Percentiles rank a stretch among this genome's conserved stretches.
Conservation (phyloP, 2,888 invertebrate genomes). For the Mellilla xanthometata region DNA sequence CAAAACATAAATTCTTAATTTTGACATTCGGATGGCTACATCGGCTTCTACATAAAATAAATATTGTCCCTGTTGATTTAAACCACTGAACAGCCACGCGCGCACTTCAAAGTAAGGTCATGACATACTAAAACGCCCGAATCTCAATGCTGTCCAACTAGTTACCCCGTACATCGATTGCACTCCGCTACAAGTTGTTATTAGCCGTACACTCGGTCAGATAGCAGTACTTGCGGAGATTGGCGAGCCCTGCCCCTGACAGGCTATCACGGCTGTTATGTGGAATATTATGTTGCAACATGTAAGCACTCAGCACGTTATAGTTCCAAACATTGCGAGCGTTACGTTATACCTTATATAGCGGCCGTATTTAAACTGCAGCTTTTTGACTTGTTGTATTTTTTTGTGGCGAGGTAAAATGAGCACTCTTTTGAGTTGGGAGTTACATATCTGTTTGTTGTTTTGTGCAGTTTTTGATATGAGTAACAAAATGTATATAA, state of each 20-base stretch:
- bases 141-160: neutral
- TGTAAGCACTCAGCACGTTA: neutral
- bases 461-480: too few relatives aligned
- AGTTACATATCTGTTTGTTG: too few relatives aligned
- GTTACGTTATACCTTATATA: neutral
- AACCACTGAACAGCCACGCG: too few relatives aligned
- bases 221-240: conserved; percentile 44
- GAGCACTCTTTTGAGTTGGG: too few relatives aligned
- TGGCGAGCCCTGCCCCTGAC: conserved; percentile 48
- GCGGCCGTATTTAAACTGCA: neutral
- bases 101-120: too few relatives aligned
- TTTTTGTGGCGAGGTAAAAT: too few relatives aligned
- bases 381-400: too few relatives aligned
- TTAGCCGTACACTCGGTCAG: conserved; percentile 45
- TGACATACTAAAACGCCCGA: neutral
- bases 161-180: conserved; percentile 1
- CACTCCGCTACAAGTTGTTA: conserved; percentile 37
- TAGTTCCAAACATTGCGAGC: neutral
- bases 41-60: too few relatives aligned
- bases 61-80: too few relatives aligned
- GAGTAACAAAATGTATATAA: too few relatives aligned
- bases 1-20: too few relatives aligned
- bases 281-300: conserved; percentile 16
- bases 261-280: conserved; percentile 44
- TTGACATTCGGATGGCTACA: too few relatives aligned